Percentiles rank a stretch among this genome's conserved stretches.
phyloP scores from a whole-genome alignment of 2,113 vertebrate species.

The Hyla sarda region DNA sequence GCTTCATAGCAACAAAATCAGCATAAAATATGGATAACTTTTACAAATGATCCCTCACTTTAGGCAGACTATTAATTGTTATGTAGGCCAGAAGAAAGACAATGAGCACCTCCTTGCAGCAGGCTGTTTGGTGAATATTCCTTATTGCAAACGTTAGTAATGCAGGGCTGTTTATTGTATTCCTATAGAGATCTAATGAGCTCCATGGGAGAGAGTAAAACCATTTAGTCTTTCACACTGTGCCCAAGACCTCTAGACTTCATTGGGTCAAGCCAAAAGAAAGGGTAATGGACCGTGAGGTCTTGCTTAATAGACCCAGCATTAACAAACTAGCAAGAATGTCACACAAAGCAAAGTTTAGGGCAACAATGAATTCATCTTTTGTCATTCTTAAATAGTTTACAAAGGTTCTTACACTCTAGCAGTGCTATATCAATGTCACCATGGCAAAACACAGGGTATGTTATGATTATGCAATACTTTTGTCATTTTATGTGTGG shows the following conservation, averaged over 20 bases:
- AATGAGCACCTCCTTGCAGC: slow-evolving; percentile 89
- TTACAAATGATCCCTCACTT: slow-evolving; percentile 75
- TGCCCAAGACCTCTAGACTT: slow-evolving; percentile 91
- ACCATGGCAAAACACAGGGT: slow-evolving; percentile 72
- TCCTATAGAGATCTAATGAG: slow-evolving; percentile 98
- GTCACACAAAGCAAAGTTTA: slow-evolving; percentile 81
- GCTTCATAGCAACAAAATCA: not conserved
- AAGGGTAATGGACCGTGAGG: slow-evolving; percentile 88
- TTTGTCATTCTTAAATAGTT: slow-evolving; percentile 84
- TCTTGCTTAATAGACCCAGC: slow-evolving; percentile 82
- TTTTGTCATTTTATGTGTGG: slow-evolving; percentile 11
- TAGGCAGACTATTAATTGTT: slow-evolving; percentile 68
- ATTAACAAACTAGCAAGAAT: slow-evolving; percentile 88
- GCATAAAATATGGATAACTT: slow-evolving; percentile 66
- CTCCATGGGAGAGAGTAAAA: slow-evolving; percentile 91
- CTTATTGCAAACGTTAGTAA: slow-evolving; percentile 88
- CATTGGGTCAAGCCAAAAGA: slow-evolving; percentile 87
- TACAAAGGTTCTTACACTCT: slow-evolving; percentile 76
- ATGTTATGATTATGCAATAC: slow-evolving; percentile 49
- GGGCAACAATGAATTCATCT: slow-evolving; percentile 79
- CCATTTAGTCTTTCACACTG: slow-evolving; percentile 87
- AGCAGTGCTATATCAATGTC: slow-evolving; percentile 78
- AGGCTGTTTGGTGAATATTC: slow-evolving; percentile 88
- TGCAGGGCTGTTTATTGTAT: slow-evolving; percentile 89
- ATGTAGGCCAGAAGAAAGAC: slow-evolving; percentile 72